Percentiles rank a stretch among this genome's conserved stretches.
These are phyloP conservation scores for Rhinichthys osculus DNA, from an alignment of 2,797 vertebrate species.

Conservation along the genomic window DNA sequence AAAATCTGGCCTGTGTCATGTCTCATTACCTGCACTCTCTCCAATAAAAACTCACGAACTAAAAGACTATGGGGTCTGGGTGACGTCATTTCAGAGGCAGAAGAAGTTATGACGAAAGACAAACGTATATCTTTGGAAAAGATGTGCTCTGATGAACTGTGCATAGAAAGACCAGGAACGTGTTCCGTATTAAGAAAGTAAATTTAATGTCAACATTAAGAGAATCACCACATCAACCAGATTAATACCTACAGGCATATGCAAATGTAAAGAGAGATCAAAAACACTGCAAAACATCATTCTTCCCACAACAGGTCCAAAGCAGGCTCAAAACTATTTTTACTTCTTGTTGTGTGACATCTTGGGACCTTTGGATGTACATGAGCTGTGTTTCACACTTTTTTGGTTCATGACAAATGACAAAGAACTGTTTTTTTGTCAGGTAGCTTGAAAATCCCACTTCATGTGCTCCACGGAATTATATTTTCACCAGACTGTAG, in stretches of 20 bases:
- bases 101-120: not conserved
- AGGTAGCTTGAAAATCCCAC: not conserved
- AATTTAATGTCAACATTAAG: not conserved
- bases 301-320: not conserved
- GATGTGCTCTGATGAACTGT: not conserved
- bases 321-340: constrained; percentile 7
- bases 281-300: not conserved
- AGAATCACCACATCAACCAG: not conserved
- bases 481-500: not conserved
- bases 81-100: not conserved
- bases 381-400: constrained; percentile 11
- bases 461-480: not conserved
- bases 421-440: constrained; percentile 23
- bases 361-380: constrained; percentile 10
- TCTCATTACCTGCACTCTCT: not conserved
- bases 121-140: not conserved
- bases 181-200: not conserved
- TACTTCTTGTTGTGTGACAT: constrained; percentile 10
- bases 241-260: not conserved
- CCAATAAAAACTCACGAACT: not conserved
- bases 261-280: not conserved
- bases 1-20: not conserved
- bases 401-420: constrained; percentile 17
- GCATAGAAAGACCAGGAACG: not conserved
- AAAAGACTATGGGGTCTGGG: not conserved